Evolutionary conservation across 1,140 invertebrate genomes (phyloP).

Genomic region (Tetraneura akinire): DNA sequence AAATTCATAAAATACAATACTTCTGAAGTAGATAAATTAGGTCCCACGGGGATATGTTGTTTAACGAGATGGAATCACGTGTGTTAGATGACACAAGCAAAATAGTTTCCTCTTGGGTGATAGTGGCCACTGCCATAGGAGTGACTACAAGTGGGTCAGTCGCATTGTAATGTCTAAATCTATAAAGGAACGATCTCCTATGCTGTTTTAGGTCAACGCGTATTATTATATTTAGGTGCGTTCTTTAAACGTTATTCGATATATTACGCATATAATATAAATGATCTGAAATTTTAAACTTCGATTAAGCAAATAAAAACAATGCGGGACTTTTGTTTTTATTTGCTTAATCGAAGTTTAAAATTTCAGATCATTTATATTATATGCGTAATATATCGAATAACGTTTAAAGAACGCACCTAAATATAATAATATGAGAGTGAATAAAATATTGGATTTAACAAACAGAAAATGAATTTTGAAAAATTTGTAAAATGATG

Average conservation of each 20-base stretch:
- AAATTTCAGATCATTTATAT: too few species aligned
- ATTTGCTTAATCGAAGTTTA: too few species aligned
- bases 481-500: too few species aligned
- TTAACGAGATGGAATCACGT: neutral
- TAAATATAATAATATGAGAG: too few species aligned
- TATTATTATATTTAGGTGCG: neutral
- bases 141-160: slow-evolving; percentile 16
- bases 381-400: too few species aligned
- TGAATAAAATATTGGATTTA: too few species aligned
- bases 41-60: slow-evolving; percentile 4
- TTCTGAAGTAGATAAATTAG: slow-evolving; percentile 7
- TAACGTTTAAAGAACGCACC: neutral
- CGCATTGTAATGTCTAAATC: slow-evolving; percentile 6
- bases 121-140: neutral
- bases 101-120: slow-evolving; percentile 10
- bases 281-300: too few species aligned
- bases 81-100: neutral
- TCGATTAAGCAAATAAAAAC: too few species aligned
- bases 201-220: slow-evolving; percentile 6
- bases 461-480: too few species aligned
- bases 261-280: too few species aligned
- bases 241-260: neutral
- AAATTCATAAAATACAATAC: too few species aligned
- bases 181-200: slow-evolving; percentile 20
- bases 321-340: too few species aligned